phyloP scores from a whole-genome alignment of 2,113 vertebrate genomes.

The Odontesthes bonariensis region DNA sequence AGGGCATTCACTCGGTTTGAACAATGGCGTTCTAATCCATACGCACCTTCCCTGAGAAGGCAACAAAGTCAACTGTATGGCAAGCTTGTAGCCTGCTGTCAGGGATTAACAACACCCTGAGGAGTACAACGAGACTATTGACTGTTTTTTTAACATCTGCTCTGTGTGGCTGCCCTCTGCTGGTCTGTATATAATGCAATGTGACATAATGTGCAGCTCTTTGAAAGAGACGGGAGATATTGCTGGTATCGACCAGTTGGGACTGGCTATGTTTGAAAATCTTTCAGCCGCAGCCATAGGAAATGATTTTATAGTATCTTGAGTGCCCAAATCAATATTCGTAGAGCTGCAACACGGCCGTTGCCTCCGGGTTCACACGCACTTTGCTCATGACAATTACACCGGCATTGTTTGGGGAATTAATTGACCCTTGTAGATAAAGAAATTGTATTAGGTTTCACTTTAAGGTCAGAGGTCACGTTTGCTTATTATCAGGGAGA shows the following conservation, averaged over 20 bases:
- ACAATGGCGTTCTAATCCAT: slow-evolving; percentile 63
- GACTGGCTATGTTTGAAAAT: slow-evolving; percentile 1
- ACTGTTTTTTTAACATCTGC: slow-evolving; percentile 29
- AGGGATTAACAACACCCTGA: slow-evolving; percentile 56
- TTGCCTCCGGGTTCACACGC: not conserved
- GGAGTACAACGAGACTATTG: slow-evolving; percentile 18
- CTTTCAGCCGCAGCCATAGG: not conserved
- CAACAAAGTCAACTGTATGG: slow-evolving; percentile 63
- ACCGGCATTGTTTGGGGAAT: not conserved
- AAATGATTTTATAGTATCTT: not conserved
- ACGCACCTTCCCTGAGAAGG: slow-evolving; percentile 55
- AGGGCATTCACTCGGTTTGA: slow-evolving; percentile 54
- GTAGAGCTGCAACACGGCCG: not conserved
- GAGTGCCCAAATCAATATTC: slow-evolving; percentile 3
- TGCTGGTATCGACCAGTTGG: not conserved
- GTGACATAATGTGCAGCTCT: not conserved
- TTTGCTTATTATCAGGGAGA: not conserved
- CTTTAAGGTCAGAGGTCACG: not conserved
- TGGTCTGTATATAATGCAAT: slow-evolving; percentile 25
- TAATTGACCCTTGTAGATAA: not conserved
- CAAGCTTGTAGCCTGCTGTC: slow-evolving; percentile 43
- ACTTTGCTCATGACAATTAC: not conserved
- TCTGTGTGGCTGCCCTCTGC: slow-evolving; percentile 70
- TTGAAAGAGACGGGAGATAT: not conserved
- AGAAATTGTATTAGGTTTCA: not conserved